Base-by-base conservation (phyloP, 2,888 invertebrate genomes). In the Crematogaster levior region DNA sequence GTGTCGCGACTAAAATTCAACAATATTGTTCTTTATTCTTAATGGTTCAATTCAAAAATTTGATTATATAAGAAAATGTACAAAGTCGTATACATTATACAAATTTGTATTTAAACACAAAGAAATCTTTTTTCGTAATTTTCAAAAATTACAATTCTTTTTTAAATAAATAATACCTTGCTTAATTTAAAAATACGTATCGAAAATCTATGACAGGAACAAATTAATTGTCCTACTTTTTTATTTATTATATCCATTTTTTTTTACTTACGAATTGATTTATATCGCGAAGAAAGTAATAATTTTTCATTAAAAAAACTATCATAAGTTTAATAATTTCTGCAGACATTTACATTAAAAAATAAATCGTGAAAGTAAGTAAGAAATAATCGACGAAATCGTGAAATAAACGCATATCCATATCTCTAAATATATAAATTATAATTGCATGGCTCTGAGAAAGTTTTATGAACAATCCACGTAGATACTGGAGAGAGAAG, bases 381-480 rank as follows among this genome's bases (percentile, higher is more conserved):
- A 18, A 27, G 30, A 48, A 30, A 30, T 74, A 61, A n/a, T 61
- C 24, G 43, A 34, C 27, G 37, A 81, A 65, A 43, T 60, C 70
- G 72, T 40, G 83, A 84, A 88, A 84, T 82, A 85, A 74, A 81
- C 61, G 83, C 73, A 27, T 46, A 43, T 86, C 30, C 48, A 30
- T 48, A 51, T n/a, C 30, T 91, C 86, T 89, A 90, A 91, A 91
- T 92, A 91, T 91, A 93, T 93, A 92, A 93, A 93, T 93, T 93
- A 93, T 93, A 91, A 92, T 90, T 89, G 89, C 89, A 90, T 91
- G 88, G 89, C 86, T 85, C 75, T 85, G 81, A 83, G 84, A 86
- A 91, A 92, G 86, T 90, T 92, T 88, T 82, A 40, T 66, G 84
- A 75, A 61, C 37, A 73, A 65, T 83, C 61, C 56, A 56, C 40